Percentiles rank a stretch among this genome's conserved stretches.
Conservation (phyloP, 2,113 vertebrate species). For the Ellobius talpinus region DNA sequence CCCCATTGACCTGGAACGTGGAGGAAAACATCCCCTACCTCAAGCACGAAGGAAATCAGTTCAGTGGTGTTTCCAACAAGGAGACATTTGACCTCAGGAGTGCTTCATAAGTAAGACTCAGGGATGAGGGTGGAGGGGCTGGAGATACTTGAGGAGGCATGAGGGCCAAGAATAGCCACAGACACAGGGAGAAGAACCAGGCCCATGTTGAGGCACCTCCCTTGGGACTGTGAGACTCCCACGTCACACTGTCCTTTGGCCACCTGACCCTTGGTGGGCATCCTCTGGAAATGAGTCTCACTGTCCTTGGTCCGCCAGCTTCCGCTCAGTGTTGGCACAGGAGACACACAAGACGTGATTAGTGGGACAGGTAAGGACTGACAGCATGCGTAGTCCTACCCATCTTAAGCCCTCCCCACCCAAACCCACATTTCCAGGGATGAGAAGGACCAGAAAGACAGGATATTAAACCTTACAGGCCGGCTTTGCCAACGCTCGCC, state of each 20-base stretch:
- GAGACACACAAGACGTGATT: not conserved
- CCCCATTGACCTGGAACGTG: not conserved
- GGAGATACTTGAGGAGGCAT: not conserved
- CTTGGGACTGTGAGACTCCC: not conserved
- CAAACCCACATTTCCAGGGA: not conserved
- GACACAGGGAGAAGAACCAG: not conserved
- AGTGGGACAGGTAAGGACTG: too few species aligned
- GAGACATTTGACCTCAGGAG: not conserved
- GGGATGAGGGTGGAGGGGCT: not conserved
- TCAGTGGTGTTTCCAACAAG: not conserved
- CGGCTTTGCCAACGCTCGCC: not conserved
- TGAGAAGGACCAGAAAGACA: not conserved
- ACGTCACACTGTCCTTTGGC: not conserved
- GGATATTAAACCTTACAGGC: not conserved
- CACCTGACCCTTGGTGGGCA: not conserved
- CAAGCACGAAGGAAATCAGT: not conserved
- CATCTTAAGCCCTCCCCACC: too few species aligned
- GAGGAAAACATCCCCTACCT: not conserved
- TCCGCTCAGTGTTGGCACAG: not conserved
- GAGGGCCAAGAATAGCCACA: not conserved
- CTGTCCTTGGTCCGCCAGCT: not conserved
- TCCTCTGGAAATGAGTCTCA: slow-evolving; percentile 1
- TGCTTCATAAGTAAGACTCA: slow-evolving; percentile 1
- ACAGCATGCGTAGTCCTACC: too few species aligned
- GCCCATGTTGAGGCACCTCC: not conserved